A percentile compares a stretch with the other conserved stretches of the same genome.
phyloP scores from a whole-genome alignment of 2,888 invertebrate genomes.

The Cheilosia grossa region DNA sequence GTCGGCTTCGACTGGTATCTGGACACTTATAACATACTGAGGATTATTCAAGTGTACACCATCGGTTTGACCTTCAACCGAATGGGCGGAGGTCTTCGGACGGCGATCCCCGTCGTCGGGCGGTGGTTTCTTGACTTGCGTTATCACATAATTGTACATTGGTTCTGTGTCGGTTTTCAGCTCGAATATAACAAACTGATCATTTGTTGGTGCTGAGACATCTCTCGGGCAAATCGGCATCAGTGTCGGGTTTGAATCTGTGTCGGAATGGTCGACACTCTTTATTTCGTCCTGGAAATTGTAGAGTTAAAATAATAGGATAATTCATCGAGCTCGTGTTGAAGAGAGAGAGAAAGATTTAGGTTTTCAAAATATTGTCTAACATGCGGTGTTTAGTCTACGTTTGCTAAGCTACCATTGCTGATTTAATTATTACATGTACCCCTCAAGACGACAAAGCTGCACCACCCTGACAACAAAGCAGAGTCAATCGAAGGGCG shows the following conservation, averaged over 20 bases:
- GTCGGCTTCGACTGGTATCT: slow-evolving; percentile 25
- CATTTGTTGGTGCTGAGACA: not conserved
- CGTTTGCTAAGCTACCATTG: slow-evolving; percentile 3
- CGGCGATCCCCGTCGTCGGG: not conserved
- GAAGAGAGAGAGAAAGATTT: slow-evolving; percentile 29
- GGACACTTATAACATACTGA: slow-evolving; percentile 29
- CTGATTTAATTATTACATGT: not conserved
- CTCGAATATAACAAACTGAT: slow-evolving; percentile 58
- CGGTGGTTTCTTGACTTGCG: slow-evolving; percentile 29
- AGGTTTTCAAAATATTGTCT: slow-evolving; percentile 8
- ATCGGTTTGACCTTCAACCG: not conserved
- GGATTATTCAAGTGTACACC: not conserved
- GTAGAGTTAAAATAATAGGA: slow-evolving; percentile 75
- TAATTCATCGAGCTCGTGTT: slow-evolving; percentile 61
- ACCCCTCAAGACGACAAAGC: not conserved
- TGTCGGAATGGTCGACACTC: slow-evolving; percentile 23
- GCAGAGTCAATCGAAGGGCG: slow-evolving; percentile 24
- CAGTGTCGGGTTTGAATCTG: slow-evolving; percentile 10
- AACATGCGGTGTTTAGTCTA: slow-evolving; percentile 44
- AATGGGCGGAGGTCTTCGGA: not conserved
- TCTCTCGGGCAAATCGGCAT: not conserved
- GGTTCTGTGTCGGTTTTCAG: slow-evolving; percentile 45
- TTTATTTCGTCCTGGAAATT: slow-evolving; percentile 63
- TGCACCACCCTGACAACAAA: slow-evolving; percentile 15
- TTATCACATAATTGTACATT: slow-evolving; percentile 44